Percentiles rank a stretch among this genome's conserved stretches.
Conservation (phyloP, 2,888 invertebrate genomes). For the Drosophila birchii region DNA sequence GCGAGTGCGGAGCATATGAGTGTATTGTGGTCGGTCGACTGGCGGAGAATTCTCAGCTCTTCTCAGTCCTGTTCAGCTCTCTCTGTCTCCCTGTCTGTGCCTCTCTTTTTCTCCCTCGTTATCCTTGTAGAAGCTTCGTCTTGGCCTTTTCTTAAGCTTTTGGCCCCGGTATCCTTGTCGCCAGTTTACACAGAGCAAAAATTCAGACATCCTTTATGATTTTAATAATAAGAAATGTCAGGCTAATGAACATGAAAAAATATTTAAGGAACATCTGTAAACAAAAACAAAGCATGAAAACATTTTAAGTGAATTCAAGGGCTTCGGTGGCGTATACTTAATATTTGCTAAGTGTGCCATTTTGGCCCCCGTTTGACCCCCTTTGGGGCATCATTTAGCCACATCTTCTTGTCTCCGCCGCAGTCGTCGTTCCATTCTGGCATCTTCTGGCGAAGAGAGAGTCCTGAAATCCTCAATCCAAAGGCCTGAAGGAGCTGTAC, state of each 20-base stretch:
- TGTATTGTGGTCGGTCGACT: constrained; percentile 55
- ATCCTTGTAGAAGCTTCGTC: constrained; percentile 41
- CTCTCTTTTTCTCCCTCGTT: constrained; percentile 24
- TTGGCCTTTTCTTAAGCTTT: constrained; percentile 67
- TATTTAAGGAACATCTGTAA: background rate
- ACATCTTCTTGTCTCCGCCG: constrained; percentile 13
- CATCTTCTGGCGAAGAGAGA: constrained; percentile 18
- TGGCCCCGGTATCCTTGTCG: constrained; percentile 15
- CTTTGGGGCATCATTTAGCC: background rate
- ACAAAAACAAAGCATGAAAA: background rate
- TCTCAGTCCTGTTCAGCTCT: background rate
- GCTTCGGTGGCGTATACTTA: constrained; percentile 60
- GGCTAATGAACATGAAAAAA: no score
- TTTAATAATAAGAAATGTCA: no score
- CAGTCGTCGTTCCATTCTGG: constrained; percentile 20
- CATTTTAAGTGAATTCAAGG: background rate
- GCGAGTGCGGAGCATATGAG: constrained; percentile 45
- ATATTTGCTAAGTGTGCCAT: constrained; percentile 50
- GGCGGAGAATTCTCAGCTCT: constrained; percentile 45
- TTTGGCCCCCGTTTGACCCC: background rate
- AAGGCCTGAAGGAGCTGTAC: constrained; percentile 14
- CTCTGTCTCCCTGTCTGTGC: background rate
- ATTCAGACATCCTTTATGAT: no score
- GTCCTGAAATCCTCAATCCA: constrained; percentile 9
- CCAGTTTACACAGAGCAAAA: constrained; percentile 8